Conservation (phyloP, 2,888 invertebrate species). For the Eupithecia insigniata region DNA sequence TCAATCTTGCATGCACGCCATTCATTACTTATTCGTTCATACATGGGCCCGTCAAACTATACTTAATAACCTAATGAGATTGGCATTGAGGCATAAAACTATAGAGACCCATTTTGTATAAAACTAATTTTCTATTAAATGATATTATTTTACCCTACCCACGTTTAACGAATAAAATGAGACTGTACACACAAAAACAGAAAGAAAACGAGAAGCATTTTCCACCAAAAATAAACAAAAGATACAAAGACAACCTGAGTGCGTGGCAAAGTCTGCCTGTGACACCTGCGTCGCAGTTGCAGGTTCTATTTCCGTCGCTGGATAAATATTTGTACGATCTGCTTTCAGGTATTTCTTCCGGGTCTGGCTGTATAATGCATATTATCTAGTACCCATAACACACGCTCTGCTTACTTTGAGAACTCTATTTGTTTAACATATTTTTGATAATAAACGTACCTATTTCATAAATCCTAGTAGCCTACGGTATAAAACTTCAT, state of each 20-base stretch:
- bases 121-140: not conserved
- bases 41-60: not conserved
- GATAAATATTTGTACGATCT: no score
- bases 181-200: not conserved
- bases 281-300: not conserved
- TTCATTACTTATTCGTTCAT: not conserved
- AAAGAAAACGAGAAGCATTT: not conserved
- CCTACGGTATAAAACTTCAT: no score
- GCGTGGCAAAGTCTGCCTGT: no score
- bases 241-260: no score
- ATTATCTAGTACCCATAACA: no score
- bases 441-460: no score
- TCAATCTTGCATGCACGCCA: not conserved
- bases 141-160: no score
- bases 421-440: no score
- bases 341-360: no score
- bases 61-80: constrained; percentile 2
- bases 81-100: constrained; percentile 2
- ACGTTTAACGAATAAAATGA: not conserved
- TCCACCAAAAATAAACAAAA: not conserved
- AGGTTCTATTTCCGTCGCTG: not conserved
- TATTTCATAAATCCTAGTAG: no score
- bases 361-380: no score
- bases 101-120: not conserved
- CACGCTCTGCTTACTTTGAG: no score